Evolutionary conservation across 2,113 vertebrate species (phyloP).

Genomic region (Parotia lawesii): DNA sequence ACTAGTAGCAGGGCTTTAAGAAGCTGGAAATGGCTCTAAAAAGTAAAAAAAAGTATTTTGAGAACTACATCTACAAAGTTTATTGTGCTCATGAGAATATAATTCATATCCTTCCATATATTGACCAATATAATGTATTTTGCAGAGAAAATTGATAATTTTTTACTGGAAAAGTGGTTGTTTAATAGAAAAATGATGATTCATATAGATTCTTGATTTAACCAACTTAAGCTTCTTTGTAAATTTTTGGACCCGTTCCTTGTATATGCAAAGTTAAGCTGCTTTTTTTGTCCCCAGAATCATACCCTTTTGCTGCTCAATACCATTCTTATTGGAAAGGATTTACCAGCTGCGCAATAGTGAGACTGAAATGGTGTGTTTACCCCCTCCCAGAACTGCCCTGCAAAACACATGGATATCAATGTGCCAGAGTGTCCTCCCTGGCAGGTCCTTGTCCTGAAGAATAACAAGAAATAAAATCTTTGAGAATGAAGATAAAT

Average conservation of each 20-base stretch:
- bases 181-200: neutral
- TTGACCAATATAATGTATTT: neutral
- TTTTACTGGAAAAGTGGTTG: neutral
- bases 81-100: neutral
- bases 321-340: neutral
- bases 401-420: accelerated
- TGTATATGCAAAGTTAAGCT: neutral
- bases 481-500: neutral
- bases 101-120: neutral
- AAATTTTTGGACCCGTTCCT: neutral
- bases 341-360: neutral
- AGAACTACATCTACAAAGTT: neutral
- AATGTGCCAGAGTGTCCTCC: neutral
- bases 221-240: neutral
- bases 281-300: neutral
- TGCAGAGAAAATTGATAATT: neutral
- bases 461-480: neutral
- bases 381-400: neutral
- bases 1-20: neutral
- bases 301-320: neutral
- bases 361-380: neutral
- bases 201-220: neutral
- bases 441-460: neutral
- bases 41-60: neutral
- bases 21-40: neutral